Evolutionary conservation across 2,888 invertebrate genomes (phyloP), one percentile per base, ranked within the genome.

Genomic region (Calameuta pallipes): DNA sequence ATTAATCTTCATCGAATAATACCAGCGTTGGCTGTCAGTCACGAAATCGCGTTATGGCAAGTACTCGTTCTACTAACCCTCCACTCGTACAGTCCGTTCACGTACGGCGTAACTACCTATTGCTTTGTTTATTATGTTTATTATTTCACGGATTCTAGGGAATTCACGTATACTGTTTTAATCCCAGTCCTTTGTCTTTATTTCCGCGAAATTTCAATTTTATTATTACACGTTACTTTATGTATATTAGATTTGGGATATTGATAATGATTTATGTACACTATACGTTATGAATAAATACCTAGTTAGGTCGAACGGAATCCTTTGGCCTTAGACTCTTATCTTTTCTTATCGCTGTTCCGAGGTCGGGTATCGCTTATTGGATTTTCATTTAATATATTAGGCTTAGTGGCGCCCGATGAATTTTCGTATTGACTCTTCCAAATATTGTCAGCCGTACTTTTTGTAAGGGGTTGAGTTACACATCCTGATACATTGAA

Each of bases 1-100:
- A 85, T 85, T 84, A 85, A 85, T 84, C 84, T 80, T 80, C 83
- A 83, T 85, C 85, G 82, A 81, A 82, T 81, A 83, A 82, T 83
- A 84, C 80, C 77, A 83, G 79, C 78, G 56, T 80, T 76, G 80
- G 78, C 81, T 83, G 83, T 82, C 80, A 81, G 83, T 83, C 82
- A 80, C 85, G 85, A 85, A 84, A 84, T 85, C 85, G 81, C 77
- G 81, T 81, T 12, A 56, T 56, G 56, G 56, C 56, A 56, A 56
- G 56, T 56, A 23, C 56, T 56, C 56, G 23, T 56, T 56, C 56
- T 56, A 56, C 23, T 23, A 56, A 56, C 56, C 56, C 56, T 23
- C 23, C 23, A 56, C 56, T 56, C 56, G 56, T 56, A 23, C 6
- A 56, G 9, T 56, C 56, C 23, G 23, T 23, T 23, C 56, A 56